Base-by-base conservation (phyloP, 2,113 vertebrate species). In the Nansenia antarctica region DNA sequence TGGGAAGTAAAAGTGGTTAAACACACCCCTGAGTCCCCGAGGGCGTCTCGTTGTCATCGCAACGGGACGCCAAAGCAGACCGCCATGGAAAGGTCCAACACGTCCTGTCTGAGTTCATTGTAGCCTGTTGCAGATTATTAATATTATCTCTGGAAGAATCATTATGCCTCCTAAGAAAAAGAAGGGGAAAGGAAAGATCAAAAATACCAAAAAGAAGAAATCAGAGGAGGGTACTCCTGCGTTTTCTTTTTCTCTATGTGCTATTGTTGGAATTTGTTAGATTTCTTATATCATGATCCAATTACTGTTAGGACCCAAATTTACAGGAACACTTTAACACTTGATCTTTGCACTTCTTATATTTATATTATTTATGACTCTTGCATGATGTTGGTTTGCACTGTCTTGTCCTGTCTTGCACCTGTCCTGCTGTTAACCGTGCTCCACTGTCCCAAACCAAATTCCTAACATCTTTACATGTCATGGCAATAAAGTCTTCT, bases 161-260 rank as follows among this genome's bases (percentile, higher is more conserved):
- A 71, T 31, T 39, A 93, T 92, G 92, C 79, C 91, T 32, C 88
- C 81, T 11, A 91, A 92, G 67, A 88, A 79, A 62, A 91, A 79
- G 61, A 91, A 78, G 80, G 67, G 47, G 3, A 89, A 82, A 57
- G 65, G 30, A 27, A 87, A 81, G 59, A 79, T 39, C 5, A 86
- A 86, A 70, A 90, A 85, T 54, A 59, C 58, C 9, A 60, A 74
- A 52, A 72, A 74, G 34, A 82, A 82, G 71, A 85, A 57, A 22
- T 6, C 72, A 31, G 72, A 81, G 26, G 79, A 76, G 72, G 79
- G 87, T 87, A 78, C n/a, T n/a, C n/a, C n/a, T n/a, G n/a, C 77
- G 52, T 55, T 32, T 49, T 0, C 27, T 30, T 22, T 0, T 20
- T 18, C 0, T 11, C 0, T 3, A 9, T 5, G 20, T 11, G 20